A percentile compares a stretch with the other conserved stretches of the same genome.
Conservation (phyloP, 1,140 invertebrate species). For the Temnothorax curvispinosus region DNA sequence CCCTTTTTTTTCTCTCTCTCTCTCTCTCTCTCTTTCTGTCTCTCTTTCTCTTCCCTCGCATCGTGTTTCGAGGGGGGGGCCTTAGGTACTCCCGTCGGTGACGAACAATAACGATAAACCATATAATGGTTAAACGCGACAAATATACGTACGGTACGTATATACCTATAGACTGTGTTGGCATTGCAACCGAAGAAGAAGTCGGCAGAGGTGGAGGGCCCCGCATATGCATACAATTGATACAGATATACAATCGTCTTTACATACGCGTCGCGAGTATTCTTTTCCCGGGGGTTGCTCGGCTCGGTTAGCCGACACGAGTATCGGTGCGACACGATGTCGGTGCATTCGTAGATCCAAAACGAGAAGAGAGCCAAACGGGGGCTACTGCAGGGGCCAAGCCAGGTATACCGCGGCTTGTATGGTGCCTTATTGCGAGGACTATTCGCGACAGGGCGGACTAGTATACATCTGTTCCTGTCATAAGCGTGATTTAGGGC, state of each 20-base stretch:
- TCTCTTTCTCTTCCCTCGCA: slow-evolving; percentile 24
- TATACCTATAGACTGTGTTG: slow-evolving; percentile 63
- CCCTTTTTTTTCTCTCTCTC: neutral
- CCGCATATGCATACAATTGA: slow-evolving; percentile 85
- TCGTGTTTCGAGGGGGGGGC: no score
- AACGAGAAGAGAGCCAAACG: slow-evolving; percentile 51
- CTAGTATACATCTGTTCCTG: slow-evolving; percentile 84
- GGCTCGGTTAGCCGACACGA: neutral
- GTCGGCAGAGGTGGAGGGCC: slow-evolving; percentile 15
- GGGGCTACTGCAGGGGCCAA: slow-evolving; percentile 51
- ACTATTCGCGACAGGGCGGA: slow-evolving; percentile 81
- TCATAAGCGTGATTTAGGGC: slow-evolving; percentile 83
- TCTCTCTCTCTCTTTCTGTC: neutral
- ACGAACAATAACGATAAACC: slow-evolving; percentile 85
- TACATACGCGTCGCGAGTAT: slow-evolving; percentile 75
- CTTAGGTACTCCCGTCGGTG: slow-evolving; percentile 64
- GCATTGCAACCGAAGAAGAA: slow-evolving; percentile 43
- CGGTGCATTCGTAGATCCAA: slow-evolving; percentile 67
- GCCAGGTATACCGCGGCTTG: slow-evolving; percentile 70
- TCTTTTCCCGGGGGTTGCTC: slow-evolving; percentile 62
- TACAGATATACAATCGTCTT: slow-evolving; percentile 86
- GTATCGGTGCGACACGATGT: slow-evolving; percentile 46
- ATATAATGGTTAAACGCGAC: slow-evolving; percentile 84
- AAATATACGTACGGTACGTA: slow-evolving; percentile 78
- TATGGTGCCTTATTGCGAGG: slow-evolving; percentile 81